phyloP scores from a whole-genome alignment of 2,797 vertebrate species.

The Catamblyrhynchus diadema region DNA sequence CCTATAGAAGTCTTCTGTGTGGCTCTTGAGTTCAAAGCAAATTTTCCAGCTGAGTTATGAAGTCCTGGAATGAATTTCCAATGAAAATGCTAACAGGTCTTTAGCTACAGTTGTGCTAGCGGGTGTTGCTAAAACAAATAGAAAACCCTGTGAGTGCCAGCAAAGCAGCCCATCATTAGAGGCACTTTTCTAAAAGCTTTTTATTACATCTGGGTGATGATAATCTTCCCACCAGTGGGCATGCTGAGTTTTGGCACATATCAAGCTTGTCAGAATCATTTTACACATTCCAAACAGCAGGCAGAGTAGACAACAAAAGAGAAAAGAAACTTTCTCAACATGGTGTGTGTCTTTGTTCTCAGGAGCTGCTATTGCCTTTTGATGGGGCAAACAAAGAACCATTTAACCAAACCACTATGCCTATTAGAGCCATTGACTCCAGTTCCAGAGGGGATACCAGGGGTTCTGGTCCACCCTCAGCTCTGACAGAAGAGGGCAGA shows the following conservation, averaged over 20 bases:
- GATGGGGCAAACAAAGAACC: slow-evolving; percentile 3
- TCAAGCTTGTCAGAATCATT: slow-evolving; percentile 54
- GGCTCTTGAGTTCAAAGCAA: slow-evolving; percentile 46
- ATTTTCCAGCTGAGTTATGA: slow-evolving; percentile 55
- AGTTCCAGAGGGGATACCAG: background rate
- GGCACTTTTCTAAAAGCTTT: slow-evolving; percentile 43
- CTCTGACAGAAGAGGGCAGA: background rate
- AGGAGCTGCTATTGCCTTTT: background rate
- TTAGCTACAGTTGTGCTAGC: slow-evolving; percentile 37
- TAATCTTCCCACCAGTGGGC: slow-evolving; percentile 61
- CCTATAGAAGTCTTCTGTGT: background rate
- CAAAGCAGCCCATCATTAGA: slow-evolving; percentile 37
- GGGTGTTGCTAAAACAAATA: slow-evolving; percentile 57
- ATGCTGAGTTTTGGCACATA: slow-evolving; percentile 58
- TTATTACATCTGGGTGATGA: slow-evolving; percentile 55
- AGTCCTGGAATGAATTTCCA: slow-evolving; percentile 50
- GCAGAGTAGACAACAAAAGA: slow-evolving; percentile 45
- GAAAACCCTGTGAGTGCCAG: slow-evolving; percentile 23
- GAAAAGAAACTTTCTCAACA: slow-evolving; percentile 38
- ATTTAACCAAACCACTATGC: background rate
- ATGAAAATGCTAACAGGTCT: slow-evolving; percentile 51
- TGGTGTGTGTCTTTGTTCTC: background rate
- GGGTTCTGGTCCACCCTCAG: background rate
- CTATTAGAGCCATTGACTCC: background rate
- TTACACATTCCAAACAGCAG: slow-evolving; percentile 60